Percentiles rank a stretch among this genome's conserved stretches.
Conservation (phyloP, 1,140 invertebrate genomes). For the Camponotus floridanus region DNA sequence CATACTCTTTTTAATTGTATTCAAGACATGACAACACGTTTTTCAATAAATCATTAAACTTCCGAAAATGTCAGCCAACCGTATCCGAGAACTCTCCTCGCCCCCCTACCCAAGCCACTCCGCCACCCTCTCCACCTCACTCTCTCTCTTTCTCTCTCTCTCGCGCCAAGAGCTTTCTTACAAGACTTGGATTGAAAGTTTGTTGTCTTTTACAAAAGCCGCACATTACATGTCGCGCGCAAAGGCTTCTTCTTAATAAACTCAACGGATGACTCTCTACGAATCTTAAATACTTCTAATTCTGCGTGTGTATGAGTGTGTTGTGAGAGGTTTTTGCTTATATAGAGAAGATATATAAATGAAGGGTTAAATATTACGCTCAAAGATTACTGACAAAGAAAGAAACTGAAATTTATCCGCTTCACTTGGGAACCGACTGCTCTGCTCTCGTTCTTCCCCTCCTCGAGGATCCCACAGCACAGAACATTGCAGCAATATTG, state of each 20-base stretch:
- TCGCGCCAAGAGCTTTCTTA: constrained; percentile 73
- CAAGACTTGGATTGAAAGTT: constrained; percentile 70
- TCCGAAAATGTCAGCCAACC: constrained; percentile 82
- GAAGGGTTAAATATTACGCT: constrained; percentile 71
- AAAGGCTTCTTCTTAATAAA: constrained; percentile 51
- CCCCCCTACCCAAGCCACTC: background rate
- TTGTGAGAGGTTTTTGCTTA: constrained; percentile 74
- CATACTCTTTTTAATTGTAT: constrained; percentile 80
- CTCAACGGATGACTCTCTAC: constrained; percentile 72
- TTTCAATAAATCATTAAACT: constrained; percentile 84
- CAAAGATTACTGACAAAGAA: constrained; percentile 60
- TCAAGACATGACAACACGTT: constrained; percentile 84
- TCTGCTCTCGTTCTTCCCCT: constrained; percentile 36
- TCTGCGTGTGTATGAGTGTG: constrained; percentile 73
- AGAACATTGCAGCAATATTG: no score
- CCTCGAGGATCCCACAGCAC: no score
- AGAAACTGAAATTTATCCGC: constrained; percentile 79
- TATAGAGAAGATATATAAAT: constrained; percentile 71
- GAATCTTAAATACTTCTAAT: constrained; percentile 71
- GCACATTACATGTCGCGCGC: constrained; percentile 47
- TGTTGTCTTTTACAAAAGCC: constrained; percentile 64
- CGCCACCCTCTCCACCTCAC: no score
- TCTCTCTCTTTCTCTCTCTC: no score
- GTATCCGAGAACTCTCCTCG: constrained; percentile 67
- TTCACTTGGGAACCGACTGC: constrained; percentile 67